Base-by-base conservation (phyloP, 1,140 invertebrate species). In the Vanessa atalanta region DNA sequence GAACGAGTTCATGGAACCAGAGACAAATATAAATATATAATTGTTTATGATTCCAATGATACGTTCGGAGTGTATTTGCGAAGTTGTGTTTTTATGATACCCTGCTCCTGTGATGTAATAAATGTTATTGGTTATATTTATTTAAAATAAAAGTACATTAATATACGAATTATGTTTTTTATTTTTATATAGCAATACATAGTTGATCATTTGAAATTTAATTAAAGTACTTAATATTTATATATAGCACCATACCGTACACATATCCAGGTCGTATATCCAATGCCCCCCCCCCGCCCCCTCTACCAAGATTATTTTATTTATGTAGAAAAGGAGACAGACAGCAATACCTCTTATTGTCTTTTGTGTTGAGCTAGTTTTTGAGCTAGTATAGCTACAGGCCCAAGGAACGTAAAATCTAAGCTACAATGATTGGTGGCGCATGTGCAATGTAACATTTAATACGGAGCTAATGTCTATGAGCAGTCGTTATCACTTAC, bases 101-200 rank as follows among this genome's bases (percentile, higher is more conserved):
- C 90, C 90, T 85, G 82, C 89, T 92, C 90, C 90, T 92, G 90
- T 92, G 90, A 92, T 92, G 88, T 92, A 92, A 91, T 91, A 91
- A 91, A 92, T 92, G 90, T 92, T 92, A 92, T 92, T 89, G 89
- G 90, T 92, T 92, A 92, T 92, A 92, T 91, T 92, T 91, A 90
- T 90, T 92, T 91, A 88, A 92, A 92, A 89, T 88, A 91, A 91
- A 91, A 91, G 74, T 91, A 92, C 89, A 91, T 90, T 91, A 91
- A 91, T 90, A 90, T 90, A 90, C 85, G 83, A 76, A 86, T 76
- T 20, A 31, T 73, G 53, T 78, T 64, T 84, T 81, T 86, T 79
- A 65, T 75, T 68, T 68, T 11, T 9, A 9, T 6, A 43, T 43
- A 43, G 37, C 6, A 43, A 43, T 9, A 43, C 26, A 31, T 31